Evolutionary conservation across 2,113 vertebrate species (phyloP), one percentile per base, ranked within the genome.

Genomic region (Bothrops jararaca): DNA sequence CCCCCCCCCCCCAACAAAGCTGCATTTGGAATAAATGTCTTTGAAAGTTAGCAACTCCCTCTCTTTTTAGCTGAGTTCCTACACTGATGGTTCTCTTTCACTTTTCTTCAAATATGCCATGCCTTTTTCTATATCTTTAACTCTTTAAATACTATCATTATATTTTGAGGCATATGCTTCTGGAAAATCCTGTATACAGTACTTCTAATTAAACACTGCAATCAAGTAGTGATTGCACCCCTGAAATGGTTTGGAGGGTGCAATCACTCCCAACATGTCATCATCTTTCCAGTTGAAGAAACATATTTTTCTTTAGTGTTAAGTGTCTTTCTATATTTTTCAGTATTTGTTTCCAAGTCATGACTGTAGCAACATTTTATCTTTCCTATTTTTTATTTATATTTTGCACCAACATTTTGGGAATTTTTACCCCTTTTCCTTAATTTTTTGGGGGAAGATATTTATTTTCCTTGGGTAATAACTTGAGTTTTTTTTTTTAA

Each of bases 401-500:
- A 53, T 92, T 89, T 29, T 92, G 48, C 29, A 69, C 85, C 6
- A 52, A 26, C 1, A 1, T 86, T 86, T 88, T 88, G 22, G 12
- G 24, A 29, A 50, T 50, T 48, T 86, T 52, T 50, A 26, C 23
- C 20, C 4, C 12, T 57, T 39, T 23, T 57, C 39, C 45, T 80
- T 89, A 89, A 22, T 56, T 10, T 89, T 89, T 89, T 12, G 26
- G 64, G 53, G 69, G 60, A 87, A 92, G 34, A 88, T 26, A 89
- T 89, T 92, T 89, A 89, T 57, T 92, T 92, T 18, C 22, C 91
- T 64, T 89, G 22, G 39, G 22, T 57, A 34, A 92, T n/a, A 39
- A 39, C 23, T 56, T 45, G 34, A 45, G 24, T 1, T 50, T 50
- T 50, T 50, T 48, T 50, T 50, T 8, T 12, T 2, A 42, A 53